Evolutionary conservation across 2,888 invertebrate species (phyloP).

Genomic region (Meghimatium bilineatum): DNA sequence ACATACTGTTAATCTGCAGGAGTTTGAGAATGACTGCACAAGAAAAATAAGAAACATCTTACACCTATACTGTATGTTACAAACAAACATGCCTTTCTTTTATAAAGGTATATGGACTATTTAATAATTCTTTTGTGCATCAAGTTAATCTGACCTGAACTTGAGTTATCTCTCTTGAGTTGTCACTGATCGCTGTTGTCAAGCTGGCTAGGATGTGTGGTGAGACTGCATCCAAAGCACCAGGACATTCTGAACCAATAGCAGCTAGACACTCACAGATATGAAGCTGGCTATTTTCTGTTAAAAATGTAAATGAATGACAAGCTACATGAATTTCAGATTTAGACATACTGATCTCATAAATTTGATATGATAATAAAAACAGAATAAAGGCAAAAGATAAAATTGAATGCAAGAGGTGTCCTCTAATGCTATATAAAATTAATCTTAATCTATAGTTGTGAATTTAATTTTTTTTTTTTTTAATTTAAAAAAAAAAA

Average conservation of each 20-base stretch:
- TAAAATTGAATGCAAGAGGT: background rate
- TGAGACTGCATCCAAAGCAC: conserved; percentile 81
- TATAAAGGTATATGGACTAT: background rate
- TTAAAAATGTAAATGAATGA: background rate
- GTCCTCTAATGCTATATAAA: too few relatives aligned
- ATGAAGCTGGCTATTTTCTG: conserved; percentile 70
- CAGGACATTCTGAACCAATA: conserved; percentile 83
- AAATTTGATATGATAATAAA: background rate
- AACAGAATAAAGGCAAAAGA: background rate
- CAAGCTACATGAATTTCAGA: background rate
- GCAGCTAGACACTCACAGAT: conserved; percentile 87
- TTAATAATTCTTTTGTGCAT: background rate
- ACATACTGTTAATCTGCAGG: too few relatives aligned
- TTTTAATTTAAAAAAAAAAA: too few relatives aligned
- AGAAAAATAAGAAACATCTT: too few relatives aligned
- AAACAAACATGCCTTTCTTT: too few relatives aligned
- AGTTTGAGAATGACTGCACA: too few relatives aligned
- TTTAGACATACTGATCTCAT: background rate
- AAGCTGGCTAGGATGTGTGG: conserved; percentile 77
- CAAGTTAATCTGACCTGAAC: conserved; percentile 41
- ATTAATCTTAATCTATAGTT: too few relatives aligned
- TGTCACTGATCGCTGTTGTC: conserved; percentile 49
- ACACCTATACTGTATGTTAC: too few relatives aligned
- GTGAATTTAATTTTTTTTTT: too few relatives aligned
- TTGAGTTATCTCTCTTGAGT: conserved; percentile 37